A percentile compares a stretch with the other conserved stretches of the same genome.
These are phyloP conservation scores for Dendrophyllia cribrosa DNA, from an alignment of 64 coral and sea anemone genomes.

Conservation along the genomic window DNA sequence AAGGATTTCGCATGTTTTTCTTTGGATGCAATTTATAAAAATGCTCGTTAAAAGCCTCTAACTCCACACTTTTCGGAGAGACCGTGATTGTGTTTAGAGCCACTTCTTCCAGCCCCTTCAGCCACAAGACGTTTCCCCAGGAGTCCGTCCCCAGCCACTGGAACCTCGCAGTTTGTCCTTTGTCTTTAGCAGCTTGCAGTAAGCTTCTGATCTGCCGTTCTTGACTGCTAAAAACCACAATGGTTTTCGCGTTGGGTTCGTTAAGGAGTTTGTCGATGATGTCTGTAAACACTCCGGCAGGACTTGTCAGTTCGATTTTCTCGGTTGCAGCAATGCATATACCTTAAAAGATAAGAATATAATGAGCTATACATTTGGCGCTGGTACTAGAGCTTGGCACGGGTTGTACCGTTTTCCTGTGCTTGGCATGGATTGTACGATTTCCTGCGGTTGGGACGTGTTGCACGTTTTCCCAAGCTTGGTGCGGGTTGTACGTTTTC, in stretches of 20 bases:
- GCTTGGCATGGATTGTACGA: too few species aligned
- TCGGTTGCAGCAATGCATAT: slow-evolving; percentile 81
- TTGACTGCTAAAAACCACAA: slow-evolving; percentile 83
- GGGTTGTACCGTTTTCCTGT: too few species aligned
- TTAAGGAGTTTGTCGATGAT: slow-evolving; percentile 75
- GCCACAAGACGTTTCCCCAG: slow-evolving; percentile 85
- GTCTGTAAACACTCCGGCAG: background rate
- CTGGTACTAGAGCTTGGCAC: too few species aligned
- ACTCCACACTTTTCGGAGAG: slow-evolving; percentile 52
- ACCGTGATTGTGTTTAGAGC: slow-evolving; percentile 88
- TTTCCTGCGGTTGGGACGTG: too few species aligned
- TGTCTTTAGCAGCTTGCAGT: slow-evolving; percentile 61
- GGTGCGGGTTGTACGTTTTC: too few species aligned
- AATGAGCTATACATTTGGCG: background rate
- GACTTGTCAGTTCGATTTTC: slow-evolving; percentile 53
- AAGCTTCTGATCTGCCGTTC: slow-evolving; percentile 72
- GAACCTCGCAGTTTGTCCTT: slow-evolving; percentile 38
- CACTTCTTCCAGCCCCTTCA: slow-evolving; percentile 76
- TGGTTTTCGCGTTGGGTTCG: slow-evolving; percentile 69
- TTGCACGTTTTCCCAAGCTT: too few species aligned
- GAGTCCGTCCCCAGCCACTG: slow-evolving; percentile 91
- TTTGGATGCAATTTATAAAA: slow-evolving; percentile 72
- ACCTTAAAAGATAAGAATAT: slow-evolving; percentile 48
- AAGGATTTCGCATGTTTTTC: slow-evolving; percentile 77
- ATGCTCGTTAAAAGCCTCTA: slow-evolving; percentile 81